These are phyloP conservation scores for Sinohyriopsis cumingii DNA, from an alignment of 2,888 invertebrate species.

Conservation along the genomic window DNA sequence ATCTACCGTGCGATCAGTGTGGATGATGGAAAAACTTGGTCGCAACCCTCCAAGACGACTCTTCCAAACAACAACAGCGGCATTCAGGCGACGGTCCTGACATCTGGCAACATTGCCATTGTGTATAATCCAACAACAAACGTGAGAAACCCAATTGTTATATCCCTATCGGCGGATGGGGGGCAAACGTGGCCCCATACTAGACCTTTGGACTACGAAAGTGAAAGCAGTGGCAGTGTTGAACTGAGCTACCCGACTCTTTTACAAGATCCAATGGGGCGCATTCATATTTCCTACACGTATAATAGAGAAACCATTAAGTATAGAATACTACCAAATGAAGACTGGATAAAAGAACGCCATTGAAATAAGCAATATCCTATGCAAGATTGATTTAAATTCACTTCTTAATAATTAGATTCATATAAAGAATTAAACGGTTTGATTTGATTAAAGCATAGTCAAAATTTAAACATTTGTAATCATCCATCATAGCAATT, in stretches of 20 bases:
- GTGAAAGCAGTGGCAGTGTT: constrained; percentile 1
- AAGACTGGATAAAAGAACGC: constrained; percentile 20
- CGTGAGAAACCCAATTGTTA: constrained; percentile 13
- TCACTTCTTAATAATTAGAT: no score
- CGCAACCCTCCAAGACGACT: constrained; percentile 22
- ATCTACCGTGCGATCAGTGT: constrained; percentile 25
- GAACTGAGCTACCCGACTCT: constrained; percentile 34
- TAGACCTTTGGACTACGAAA: constrained; percentile 12
- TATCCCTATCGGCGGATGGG: constrained; percentile 7
- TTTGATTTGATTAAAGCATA: no score
- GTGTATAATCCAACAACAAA: constrained; percentile 31
- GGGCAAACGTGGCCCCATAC: constrained; percentile 26
- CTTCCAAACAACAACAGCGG: constrained; percentile 35
- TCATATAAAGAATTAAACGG: no score
- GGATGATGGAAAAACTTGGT: constrained; percentile 28
- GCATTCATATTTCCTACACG: constrained; percentile 31
- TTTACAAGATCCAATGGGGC: constrained; percentile 20
- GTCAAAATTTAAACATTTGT: no score
- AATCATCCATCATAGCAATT: no score
- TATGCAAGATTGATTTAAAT: no score
- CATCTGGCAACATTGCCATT: constrained; percentile 21
- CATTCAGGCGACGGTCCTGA: constrained; percentile 23
- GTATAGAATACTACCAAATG: constrained; percentile 28
- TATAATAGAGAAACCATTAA: constrained; percentile 37
- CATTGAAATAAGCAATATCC: no score